These are phyloP conservation scores for Penaeus japonicus DNA, from an alignment of 1,140 invertebrate species.

Conservation along the genomic window DNA sequence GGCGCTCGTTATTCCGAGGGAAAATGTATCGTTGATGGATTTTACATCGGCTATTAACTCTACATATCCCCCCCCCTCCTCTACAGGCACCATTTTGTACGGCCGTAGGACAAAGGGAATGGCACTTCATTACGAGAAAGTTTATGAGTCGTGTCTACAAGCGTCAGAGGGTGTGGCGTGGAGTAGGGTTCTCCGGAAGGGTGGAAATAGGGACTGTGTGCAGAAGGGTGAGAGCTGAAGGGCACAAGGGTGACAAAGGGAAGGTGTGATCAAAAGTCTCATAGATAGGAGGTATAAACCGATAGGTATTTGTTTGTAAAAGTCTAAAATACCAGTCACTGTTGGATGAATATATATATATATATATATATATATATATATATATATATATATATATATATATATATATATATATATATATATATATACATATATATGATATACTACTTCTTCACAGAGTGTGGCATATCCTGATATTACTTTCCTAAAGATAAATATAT, in stretches of 20 bases:
- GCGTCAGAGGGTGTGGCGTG: background rate
- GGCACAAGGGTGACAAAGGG: background rate
- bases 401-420: no score
- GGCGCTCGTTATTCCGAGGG: background rate
- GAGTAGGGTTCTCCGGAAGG: background rate
- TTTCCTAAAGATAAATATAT: no score
- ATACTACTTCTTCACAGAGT: no score
- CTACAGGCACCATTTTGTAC: no score
- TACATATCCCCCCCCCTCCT: background rate
- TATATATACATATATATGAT: no score
- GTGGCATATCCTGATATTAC: no score
- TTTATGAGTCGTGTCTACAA: conserved; percentile 28
- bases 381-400: no score
- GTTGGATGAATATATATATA: no score
- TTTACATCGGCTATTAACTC: conserved; percentile 26
- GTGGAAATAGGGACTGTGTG: background rate
- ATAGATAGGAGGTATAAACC: background rate
- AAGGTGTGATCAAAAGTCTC: background rate
- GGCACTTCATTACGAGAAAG: conserved; percentile 18
- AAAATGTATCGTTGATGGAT: background rate
- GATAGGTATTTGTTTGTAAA: no score
- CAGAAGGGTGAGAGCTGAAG: background rate
- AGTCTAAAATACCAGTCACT: no score
- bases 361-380: no score
- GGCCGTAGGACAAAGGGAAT: background rate